Base-by-base conservation (phyloP, 2,113 vertebrate genomes). In the Cichladusa arquata region DNA sequence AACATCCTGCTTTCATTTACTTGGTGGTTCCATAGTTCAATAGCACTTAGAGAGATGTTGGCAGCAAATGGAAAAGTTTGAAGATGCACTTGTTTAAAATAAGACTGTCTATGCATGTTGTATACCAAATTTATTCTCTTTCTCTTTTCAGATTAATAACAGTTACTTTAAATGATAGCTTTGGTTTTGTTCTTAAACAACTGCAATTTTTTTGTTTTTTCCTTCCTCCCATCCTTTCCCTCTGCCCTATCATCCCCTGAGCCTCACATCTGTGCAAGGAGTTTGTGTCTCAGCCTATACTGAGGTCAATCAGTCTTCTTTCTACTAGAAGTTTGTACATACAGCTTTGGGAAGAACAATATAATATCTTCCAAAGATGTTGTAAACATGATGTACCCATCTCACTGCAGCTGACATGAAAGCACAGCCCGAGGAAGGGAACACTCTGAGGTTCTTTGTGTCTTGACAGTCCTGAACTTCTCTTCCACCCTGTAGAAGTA, bases 21-120 rank as follows among this genome's bases (percentile, higher is more conserved):
- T 82, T 93, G 74, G 86, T 93, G 56, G 76, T 51, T 94, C 44
- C 51, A 26, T 60, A 67, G 92, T 95, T 96, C 93, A 94, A 88
- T 60, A 92, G 90, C 82, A 94, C 94, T 96, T 90, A 88, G 38
- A 70, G 77, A 57, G 51, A 65, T 94, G 56, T 70, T 96, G 71
- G 81, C 64, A 64, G 47, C 60, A 92, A 94, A 95, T 94, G 90
- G 85, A 90, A 93, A 95, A 96, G 90, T 83, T 92, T 90, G 79
- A 78, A 89, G 69, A 53, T 45, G 14, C 16, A 95, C 17, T 17
- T 44, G 6, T 86, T 94, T 73, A 83, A 88, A 96, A 95, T 80
- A 86, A 81, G 54, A 24, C 50, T 26, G 9, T 31, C 42, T 92
- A 6, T 56, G 31, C n/a, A 19, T 69, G 19, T 24, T 45, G 3